These are phyloP conservation scores for Sphenopsis melanotis DNA, from an alignment of 2,797 vertebrate genomes.

Conservation along the genomic window DNA sequence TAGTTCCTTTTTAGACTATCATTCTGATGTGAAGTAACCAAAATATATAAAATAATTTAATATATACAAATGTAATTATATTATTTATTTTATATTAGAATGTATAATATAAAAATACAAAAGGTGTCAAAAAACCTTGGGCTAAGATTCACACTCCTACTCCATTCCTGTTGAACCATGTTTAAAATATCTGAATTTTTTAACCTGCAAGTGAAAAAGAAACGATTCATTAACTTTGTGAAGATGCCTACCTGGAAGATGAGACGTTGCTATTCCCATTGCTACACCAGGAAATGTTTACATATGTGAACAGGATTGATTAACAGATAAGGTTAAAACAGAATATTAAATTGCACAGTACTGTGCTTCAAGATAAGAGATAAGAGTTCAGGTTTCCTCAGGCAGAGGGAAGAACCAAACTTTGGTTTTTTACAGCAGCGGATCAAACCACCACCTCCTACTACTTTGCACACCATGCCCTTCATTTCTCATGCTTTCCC, in stretches of 20 bases:
- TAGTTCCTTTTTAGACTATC: not conserved
- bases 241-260: not conserved
- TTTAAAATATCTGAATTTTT: not conserved
- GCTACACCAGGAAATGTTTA: slow-evolving; percentile 5
- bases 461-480: not conserved
- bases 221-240: not conserved
- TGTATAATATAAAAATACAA: not conserved
- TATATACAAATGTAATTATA: not conserved
- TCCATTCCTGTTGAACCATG: not conserved
- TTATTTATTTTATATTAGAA: not conserved
- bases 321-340: not conserved
- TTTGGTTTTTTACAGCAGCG: not conserved
- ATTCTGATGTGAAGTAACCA: not conserved
- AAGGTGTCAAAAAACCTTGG: not conserved
- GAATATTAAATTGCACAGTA: not conserved
- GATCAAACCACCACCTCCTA: slow-evolving; percentile 3
- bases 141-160: not conserved
- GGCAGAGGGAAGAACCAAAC: not conserved
- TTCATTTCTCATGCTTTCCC: not conserved
- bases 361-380: not conserved
- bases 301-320: not conserved
- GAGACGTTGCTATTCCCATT: not conserved
- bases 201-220: not conserved
- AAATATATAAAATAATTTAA: not conserved
- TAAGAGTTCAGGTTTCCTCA: slow-evolving; percentile 19